Conservation (phyloP, 2,113 vertebrate genomes). For the Lepidothrix coronata region DNA sequence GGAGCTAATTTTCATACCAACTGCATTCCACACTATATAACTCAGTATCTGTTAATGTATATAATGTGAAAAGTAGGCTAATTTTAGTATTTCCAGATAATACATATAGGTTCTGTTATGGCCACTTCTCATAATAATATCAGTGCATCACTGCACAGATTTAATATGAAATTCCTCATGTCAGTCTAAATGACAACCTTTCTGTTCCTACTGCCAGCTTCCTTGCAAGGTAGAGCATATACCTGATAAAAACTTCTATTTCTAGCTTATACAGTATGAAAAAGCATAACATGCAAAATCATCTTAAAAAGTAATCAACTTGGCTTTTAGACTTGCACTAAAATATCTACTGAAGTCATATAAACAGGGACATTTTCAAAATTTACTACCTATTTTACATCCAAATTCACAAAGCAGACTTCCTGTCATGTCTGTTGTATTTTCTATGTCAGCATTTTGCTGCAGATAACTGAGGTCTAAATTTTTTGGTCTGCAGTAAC, state of each 20-base stretch:
- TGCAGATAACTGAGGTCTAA: background rate
- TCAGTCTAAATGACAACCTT: background rate
- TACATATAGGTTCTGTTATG: background rate
- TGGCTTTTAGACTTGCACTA: background rate
- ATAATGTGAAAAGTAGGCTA: background rate
- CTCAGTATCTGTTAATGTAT: background rate
- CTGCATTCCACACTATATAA: background rate
- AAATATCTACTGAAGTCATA: background rate
- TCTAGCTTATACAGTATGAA: background rate
- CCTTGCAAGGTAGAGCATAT: background rate
- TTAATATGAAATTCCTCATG: background rate
- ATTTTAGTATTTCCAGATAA: background rate
- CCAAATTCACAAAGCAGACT: background rate
- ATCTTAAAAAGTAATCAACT: background rate
- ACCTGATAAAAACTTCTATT: background rate
- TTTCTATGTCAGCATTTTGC: slow-evolving; percentile 22
- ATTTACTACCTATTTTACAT: background rate
- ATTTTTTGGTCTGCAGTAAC: background rate
- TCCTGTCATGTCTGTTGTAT: background rate
- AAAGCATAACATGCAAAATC: background rate
- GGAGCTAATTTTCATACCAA: background rate
- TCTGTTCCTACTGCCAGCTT: background rate
- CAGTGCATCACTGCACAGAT: background rate
- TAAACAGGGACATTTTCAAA: background rate
- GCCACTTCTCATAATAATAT: background rate